Percentiles rank a stretch among this genome's conserved stretches.
These are phyloP conservation scores for Bostrychus sinensis DNA, from an alignment of 2,113 vertebrate species.

Conservation along the genomic window DNA sequence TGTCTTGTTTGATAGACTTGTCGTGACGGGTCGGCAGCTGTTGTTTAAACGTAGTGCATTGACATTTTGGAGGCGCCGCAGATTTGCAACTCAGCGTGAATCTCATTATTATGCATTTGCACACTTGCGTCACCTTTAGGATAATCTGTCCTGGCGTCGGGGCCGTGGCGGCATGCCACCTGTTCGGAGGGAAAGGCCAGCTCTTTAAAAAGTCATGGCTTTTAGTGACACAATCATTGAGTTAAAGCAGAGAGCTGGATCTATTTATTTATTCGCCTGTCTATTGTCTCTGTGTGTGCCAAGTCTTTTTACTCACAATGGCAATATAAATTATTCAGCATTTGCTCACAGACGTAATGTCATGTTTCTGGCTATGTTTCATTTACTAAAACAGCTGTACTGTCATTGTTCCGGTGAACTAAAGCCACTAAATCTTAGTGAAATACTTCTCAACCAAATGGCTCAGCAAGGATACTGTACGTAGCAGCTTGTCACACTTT, in stretches of 20 bases:
- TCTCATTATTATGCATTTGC: conserved; percentile 69
- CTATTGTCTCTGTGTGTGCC: conserved; percentile 1
- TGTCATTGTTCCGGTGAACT: background rate
- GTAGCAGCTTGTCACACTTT: no score
- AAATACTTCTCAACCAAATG: no score
- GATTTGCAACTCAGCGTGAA: conserved; percentile 65
- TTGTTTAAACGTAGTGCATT: conserved; percentile 34
- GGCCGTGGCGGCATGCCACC: conserved; percentile 24
- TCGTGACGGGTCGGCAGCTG: conserved; percentile 58
- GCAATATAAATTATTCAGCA: background rate
- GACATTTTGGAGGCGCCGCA: conserved; percentile 55
- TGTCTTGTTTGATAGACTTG: conserved; percentile 56
- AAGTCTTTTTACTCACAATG: conserved; percentile 1
- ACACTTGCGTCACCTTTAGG: conserved; percentile 55
- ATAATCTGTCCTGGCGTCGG: conserved; percentile 52
- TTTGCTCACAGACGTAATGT: background rate
- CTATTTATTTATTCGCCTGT: background rate
- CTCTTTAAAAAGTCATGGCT: conserved; percentile 7
- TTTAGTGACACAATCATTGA: conserved; percentile 22
- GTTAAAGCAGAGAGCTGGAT: conserved; percentile 18
- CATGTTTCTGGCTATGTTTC: background rate
- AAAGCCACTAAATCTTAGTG: no score
- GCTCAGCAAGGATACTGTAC: no score
- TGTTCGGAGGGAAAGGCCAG: conserved; percentile 27
- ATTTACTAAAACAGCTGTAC: conserved; percentile 5